phyloP scores from a whole-genome alignment of 2,113 vertebrate genomes.

The Oryzias curvinotus region DNA sequence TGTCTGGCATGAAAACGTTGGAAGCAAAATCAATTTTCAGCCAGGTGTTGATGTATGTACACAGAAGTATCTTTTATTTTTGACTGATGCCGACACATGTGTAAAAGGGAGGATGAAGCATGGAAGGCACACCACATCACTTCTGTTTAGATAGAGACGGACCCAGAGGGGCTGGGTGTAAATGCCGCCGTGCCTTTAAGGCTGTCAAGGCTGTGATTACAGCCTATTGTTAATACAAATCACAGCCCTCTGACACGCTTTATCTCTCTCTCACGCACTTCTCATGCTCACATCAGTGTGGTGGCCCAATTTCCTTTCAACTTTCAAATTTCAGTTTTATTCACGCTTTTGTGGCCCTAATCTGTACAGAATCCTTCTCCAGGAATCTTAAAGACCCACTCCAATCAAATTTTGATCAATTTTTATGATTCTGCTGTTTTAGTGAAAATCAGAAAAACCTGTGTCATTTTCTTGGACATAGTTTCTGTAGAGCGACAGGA shows the following conservation, averaged over 20 bases:
- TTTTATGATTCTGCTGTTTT: too few species aligned
- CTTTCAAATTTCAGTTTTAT: constrained; percentile 1
- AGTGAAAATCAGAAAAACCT: too few species aligned
- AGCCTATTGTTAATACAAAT: constrained; percentile 37
- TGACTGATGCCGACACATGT: constrained; percentile 21
- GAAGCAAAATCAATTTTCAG: background rate
- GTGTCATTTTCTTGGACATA: too few species aligned
- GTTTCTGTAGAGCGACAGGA: too few species aligned
- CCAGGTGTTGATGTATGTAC: constrained; percentile 11
- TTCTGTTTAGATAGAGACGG: constrained; percentile 25
- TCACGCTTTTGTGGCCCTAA: too few species aligned
- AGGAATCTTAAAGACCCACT: too few species aligned
- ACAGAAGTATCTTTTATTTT: constrained; percentile 11
- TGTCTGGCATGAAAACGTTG: background rate
- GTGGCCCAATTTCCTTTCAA: constrained; percentile 2
- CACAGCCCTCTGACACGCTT: constrained; percentile 14
- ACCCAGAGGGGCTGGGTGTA: constrained; percentile 22
- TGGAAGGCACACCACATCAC: constrained; percentile 1
- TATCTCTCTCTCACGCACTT: constrained; percentile 20
- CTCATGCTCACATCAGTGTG: constrained; percentile 9
- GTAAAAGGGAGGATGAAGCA: constrained; percentile 20
- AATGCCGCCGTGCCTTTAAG: constrained; percentile 11
- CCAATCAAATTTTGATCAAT: too few species aligned
- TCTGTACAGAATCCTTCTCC: too few species aligned
- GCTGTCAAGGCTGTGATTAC: constrained; percentile 38